A percentile compares a stretch with the other conserved stretches of the same genome.
Evolutionary conservation across 2,888 invertebrate genomes (phyloP).

Genomic region (Amphipoea lucens): DNA sequence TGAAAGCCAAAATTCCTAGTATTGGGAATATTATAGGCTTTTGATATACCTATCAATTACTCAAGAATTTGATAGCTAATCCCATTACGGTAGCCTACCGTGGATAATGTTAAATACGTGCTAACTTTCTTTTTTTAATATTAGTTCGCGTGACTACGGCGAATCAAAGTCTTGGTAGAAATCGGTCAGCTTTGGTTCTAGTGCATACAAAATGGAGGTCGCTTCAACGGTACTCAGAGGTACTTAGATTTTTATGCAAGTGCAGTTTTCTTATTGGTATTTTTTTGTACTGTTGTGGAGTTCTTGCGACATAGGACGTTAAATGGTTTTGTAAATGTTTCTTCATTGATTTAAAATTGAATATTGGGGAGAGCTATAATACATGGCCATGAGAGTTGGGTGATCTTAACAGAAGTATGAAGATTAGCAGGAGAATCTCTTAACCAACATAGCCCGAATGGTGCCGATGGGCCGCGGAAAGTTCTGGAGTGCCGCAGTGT

Average conservation of each 20-base stretch:
- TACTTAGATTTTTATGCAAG: constrained; percentile 8
- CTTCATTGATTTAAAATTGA: too few relatives aligned
- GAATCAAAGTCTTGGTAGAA: constrained; percentile 53
- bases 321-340: too few relatives aligned
- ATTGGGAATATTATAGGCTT: not conserved
- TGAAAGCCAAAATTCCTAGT: not conserved
- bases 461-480: too few relatives aligned
- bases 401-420: too few relatives aligned
- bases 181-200: constrained; percentile 51
- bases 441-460: too few relatives aligned
- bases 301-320: not conserved
- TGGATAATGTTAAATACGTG: constrained; percentile 30
- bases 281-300: not conserved
- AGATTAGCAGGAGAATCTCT: too few relatives aligned
- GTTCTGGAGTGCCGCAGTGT: too few relatives aligned
- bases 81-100: constrained; percentile 43
- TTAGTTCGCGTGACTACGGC: constrained; percentile 51
- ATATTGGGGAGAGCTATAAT: too few relatives aligned
- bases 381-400: too few relatives aligned
- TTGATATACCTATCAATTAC: not conserved
- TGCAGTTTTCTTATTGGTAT: constrained; percentile 8
- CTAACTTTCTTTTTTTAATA: constrained; percentile 42
- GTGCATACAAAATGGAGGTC: constrained; percentile 49
- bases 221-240: constrained; percentile 42
- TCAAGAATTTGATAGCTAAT: not conserved